Base-by-base conservation (phyloP, 1,140 invertebrate species). In the Thaumatotibia leucotreta region DNA sequence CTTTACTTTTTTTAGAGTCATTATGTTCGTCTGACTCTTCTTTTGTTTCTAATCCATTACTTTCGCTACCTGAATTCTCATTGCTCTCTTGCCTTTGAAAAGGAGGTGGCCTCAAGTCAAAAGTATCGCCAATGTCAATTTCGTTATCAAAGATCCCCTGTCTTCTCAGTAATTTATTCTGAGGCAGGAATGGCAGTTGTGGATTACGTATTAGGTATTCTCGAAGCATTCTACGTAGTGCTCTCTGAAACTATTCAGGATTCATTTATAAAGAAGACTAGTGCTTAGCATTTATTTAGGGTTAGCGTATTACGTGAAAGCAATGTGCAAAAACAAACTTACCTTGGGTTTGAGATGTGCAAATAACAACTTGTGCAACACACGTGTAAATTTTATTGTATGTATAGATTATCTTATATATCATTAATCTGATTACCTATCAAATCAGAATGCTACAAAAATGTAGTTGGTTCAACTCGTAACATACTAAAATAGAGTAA, bases 31-130 rank as follows among this genome's bases (percentile, higher is more conserved):
- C 39, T 20, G 39, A 45, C 8, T 45, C 39, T 9, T 45, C 20
- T n/a, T n/a, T n/a, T 4, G 39, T 45, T 29, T 76, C 67, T 54
- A 71, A 75, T 29, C 70, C 68, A 50, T 14, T 49, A n/a, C 52
- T 68, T 6, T 67, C 67, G 50, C 63, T 72, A 4, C 73, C 65
- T 20, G 66, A 67, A 61, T 64, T 39, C 23, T 77, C 73, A 23
- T 73, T 67, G 27, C 24, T 75, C 64, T 83, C 78, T 76, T 83
- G 79, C 39, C 64, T 80, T 80, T 79, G 66, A 8, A 85, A 70
- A 2, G 69, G 68, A 0, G 79, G 77, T 62, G 82, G 75, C 63
- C 77, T 83, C 4, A 80, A 70, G 22, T 68, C 75, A 24, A 33
- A 32, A 17, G 69, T 67, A 14, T 81, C 62, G 65, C 84, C 74